Conservation (phyloP, 2,797 vertebrate species). For the Eulemur mongoz region DNA sequence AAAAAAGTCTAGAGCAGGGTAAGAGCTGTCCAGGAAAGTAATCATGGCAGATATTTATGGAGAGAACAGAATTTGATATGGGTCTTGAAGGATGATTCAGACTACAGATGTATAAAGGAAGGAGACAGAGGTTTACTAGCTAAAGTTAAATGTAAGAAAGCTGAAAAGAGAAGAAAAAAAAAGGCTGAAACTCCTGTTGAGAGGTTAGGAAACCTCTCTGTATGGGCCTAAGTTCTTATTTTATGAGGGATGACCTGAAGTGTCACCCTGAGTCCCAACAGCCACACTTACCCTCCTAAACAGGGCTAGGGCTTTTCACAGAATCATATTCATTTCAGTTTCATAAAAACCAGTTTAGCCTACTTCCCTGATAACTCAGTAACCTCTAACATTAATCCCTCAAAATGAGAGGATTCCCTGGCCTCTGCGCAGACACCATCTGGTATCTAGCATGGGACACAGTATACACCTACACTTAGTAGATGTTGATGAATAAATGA, state of each 20-base stretch:
- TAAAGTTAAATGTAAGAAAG: neutral
- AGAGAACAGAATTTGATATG: neutral
- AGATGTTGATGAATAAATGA: neutral
- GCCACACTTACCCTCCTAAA: neutral
- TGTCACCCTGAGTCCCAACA: neutral
- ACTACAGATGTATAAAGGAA: neutral
- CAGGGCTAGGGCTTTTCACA: neutral
- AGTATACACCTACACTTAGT: neutral
- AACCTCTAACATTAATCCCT: neutral
- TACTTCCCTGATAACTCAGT: neutral
- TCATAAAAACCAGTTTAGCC: constrained; percentile 21
- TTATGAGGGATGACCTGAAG: neutral
- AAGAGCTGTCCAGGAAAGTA: neutral
- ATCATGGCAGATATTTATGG: neutral
- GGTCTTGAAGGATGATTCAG: neutral
- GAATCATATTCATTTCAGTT: constrained; percentile 7
- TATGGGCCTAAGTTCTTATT: neutral
- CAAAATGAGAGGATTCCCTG: neutral
- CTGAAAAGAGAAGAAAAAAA: neutral
- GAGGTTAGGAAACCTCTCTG: neutral
- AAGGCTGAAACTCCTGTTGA: neutral
- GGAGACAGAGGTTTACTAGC: neutral
- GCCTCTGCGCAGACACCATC: neutral
- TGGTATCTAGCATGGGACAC: neutral
- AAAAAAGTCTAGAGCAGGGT: neutral